Evolutionary conservation across 2,113 vertebrate genomes (phyloP).

Genomic region (Myocastor coypus): DNA sequence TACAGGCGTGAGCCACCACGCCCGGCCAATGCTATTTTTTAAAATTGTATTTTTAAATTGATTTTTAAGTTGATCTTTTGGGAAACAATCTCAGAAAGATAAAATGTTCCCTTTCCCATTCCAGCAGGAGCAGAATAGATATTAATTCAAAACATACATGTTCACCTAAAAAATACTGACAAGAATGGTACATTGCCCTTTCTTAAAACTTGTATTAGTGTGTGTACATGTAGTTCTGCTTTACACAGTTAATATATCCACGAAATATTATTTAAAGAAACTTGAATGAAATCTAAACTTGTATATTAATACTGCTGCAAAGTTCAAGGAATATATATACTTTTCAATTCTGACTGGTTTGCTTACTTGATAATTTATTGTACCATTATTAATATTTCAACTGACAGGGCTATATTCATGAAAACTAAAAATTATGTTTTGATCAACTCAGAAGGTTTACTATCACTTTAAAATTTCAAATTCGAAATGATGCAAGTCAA

Average conservation of each 20-base stretch:
- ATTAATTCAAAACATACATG: neutral
- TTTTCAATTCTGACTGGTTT: slow-evolving; percentile 36
- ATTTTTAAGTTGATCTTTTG: slow-evolving; percentile 42
- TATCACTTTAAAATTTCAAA: slow-evolving; percentile 31
- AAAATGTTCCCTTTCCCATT: neutral
- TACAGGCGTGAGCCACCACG: too few relatives aligned
- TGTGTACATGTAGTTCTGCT: neutral
- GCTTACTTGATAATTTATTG: slow-evolving; percentile 36
- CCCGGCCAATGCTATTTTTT: too few relatives aligned
- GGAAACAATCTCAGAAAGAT: slow-evolving; percentile 46
- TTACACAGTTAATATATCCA: neutral
- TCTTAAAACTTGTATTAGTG: neutral
- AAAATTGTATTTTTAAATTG: slow-evolving; percentile 6
- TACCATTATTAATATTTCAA: slow-evolving; percentile 36
- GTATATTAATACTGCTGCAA: neutral
- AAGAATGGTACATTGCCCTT: slow-evolving; percentile 5
- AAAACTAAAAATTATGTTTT: neutral
- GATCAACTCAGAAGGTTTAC: slow-evolving; percentile 9
- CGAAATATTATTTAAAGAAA: slow-evolving; percentile 19
- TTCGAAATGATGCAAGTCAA: neutral
- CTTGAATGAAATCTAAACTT: neutral
- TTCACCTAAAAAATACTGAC: neutral
- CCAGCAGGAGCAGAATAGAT: neutral
- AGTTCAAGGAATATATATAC: neutral
- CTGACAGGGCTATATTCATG: neutral